These are phyloP conservation scores for Euzetes globulus DNA, from an alignment of 2,888 invertebrate genomes.

Conservation along the genomic window DNA sequence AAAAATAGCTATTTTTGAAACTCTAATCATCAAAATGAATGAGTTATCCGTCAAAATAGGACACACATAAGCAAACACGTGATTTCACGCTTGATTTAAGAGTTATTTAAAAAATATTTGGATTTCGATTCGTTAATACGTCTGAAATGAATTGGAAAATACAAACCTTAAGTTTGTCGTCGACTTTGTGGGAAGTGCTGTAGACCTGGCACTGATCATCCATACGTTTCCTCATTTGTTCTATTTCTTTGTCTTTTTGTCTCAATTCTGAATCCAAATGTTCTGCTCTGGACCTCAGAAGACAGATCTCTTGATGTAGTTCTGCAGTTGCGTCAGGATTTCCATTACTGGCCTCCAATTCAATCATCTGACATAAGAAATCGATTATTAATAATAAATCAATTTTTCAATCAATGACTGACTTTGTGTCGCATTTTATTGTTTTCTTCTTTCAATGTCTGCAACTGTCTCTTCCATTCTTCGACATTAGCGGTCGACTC, in stretches of 20 bases:
- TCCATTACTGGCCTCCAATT: constrained; percentile 63
- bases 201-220: constrained; percentile 39
- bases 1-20: no score
- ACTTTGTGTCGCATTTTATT: constrained; percentile 46
- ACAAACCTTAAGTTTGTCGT: constrained; percentile 43
- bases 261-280: constrained; percentile 71
- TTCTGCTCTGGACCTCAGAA: constrained; percentile 69
- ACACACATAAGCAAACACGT: neutral
- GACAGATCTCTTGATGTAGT: constrained; percentile 63
- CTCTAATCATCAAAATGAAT: no score
- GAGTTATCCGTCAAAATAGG: neutral
- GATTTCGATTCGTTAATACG: no score
- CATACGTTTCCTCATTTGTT: constrained; percentile 35
- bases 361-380: constrained; percentile 52
- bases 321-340: constrained; percentile 66
- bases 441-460: constrained; percentile 53
- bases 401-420: neutral
- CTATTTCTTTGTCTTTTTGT: constrained; percentile 68
- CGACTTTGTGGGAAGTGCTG: constrained; percentile 40
- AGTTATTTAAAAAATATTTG: neutral
- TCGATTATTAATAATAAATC: neutral
- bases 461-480: constrained; percentile 94
- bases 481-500: constrained; percentile 94
- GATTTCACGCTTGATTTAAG: neutral
- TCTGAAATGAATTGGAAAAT: no score